Conservation (phyloP, 2,888 invertebrate species). For the Diarsia brunnea region DNA sequence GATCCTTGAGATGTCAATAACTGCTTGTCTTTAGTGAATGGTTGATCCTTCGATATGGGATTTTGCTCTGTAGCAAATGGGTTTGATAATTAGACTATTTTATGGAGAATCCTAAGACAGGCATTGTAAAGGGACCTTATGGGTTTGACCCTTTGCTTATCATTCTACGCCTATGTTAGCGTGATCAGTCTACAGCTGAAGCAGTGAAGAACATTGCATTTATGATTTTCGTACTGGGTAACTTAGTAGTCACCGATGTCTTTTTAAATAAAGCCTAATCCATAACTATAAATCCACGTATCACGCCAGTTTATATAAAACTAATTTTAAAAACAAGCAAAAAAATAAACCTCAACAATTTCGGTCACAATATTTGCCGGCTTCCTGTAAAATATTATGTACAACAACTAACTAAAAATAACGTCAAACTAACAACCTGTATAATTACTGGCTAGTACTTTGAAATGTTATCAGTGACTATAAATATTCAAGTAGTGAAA, state of each 20-base stretch:
- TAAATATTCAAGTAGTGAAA: slow-evolving; percentile 81
- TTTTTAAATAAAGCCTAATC: slow-evolving; percentile 9
- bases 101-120: slow-evolving; percentile 17
- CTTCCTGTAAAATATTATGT: slow-evolving; percentile 43
- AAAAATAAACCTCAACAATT: slow-evolving; percentile 30
- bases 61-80: neutral
- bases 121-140: slow-evolving; percentile 17
- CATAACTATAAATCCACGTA: slow-evolving; percentile 11
- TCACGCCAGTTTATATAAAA: slow-evolving; percentile 37
- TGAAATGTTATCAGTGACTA: slow-evolving; percentile 70
- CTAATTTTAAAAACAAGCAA: slow-evolving; percentile 35
- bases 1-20: neutral
- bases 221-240: neutral
- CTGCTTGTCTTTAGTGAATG: neutral
- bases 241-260: neutral
- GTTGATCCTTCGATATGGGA: neutral
- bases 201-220: slow-evolving; percentile 8
- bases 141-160: slow-evolving; percentile 2
- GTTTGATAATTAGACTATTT: slow-evolving; percentile 16
- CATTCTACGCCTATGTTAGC: neutral
- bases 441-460: slow-evolving; percentile 63
- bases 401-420: slow-evolving; percentile 50
- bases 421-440: slow-evolving; percentile 44
- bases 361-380: slow-evolving; percentile 38
- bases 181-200: neutral